Conservation (phyloP, 2,797 vertebrate species). For the Lutra lutra region DNA sequence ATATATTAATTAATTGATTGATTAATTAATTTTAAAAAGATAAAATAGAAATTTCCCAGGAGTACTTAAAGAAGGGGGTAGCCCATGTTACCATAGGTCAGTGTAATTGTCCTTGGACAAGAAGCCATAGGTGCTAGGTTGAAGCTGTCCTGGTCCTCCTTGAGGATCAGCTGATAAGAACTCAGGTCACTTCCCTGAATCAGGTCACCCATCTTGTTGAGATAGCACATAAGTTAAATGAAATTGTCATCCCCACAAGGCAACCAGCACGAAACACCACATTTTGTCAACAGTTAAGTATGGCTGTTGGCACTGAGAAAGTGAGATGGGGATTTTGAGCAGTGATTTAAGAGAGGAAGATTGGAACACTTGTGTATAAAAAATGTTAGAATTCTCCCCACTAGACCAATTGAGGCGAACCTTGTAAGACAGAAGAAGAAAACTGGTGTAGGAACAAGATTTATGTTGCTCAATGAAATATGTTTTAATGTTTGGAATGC, state of each 20-base stretch:
- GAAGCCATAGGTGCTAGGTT: conserved; percentile 43
- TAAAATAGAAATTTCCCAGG: not conserved
- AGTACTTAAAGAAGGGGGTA: not conserved
- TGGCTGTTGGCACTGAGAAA: conserved; percentile 59
- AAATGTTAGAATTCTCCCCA: not conserved
- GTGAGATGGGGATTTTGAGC: not conserved
- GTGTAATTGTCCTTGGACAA: conserved; percentile 36
- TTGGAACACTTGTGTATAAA: not conserved
- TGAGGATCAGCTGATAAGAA: conserved; percentile 19
- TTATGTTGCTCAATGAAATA: conserved; percentile 2
- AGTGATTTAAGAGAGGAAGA: conserved; percentile 32
- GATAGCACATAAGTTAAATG: conserved; percentile 65
- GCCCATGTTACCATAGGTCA: not conserved
- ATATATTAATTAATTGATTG: not conserved
- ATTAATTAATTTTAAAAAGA: not conserved
- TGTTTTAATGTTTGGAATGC: not conserved
- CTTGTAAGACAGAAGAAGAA: not conserved
- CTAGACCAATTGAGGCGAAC: not conserved
- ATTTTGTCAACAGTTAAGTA: conserved; percentile 65
- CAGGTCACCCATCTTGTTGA: conserved; percentile 60
- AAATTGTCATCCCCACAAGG: conserved; percentile 54
- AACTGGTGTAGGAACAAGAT: not conserved
- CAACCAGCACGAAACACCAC: not conserved
- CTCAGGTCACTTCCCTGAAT: conserved; percentile 64
- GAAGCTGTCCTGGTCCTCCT: conserved; percentile 53